A percentile compares a stretch with the other conserved stretches of the same genome.
Conservation (phyloP, 2,888 invertebrate genomes). For the Bruchidius siliquastri region DNA sequence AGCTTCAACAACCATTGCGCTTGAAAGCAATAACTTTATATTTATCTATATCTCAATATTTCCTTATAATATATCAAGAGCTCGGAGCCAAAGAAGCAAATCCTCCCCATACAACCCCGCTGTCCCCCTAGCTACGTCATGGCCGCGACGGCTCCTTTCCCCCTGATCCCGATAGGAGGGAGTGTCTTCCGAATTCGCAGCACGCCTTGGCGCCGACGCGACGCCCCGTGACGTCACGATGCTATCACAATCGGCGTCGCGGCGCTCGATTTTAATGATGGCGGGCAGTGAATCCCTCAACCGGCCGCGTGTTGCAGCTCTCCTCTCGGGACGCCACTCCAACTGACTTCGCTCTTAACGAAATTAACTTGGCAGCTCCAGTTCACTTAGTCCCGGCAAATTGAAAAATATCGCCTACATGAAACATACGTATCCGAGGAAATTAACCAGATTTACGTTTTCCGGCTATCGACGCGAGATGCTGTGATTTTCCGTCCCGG, state of each 20-base stretch:
- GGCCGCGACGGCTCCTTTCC: neutral
- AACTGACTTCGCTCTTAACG: neutral
- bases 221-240: slow-evolving; percentile 46
- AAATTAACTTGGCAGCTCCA: slow-evolving; percentile 31
- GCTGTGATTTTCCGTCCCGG: neutral
- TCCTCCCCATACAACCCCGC: neutral
- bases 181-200: slow-evolving; percentile 30
- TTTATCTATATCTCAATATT: neutral
- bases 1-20: neutral
- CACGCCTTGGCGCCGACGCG: slow-evolving; percentile 41
- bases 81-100: neutral
- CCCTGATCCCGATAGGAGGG: slow-evolving; percentile 25
- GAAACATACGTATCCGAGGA: slow-evolving; percentile 31
- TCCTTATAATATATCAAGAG: neutral
- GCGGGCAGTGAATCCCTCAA: slow-evolving; percentile 44
- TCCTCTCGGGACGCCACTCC: neutral
- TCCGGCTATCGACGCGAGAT: slow-evolving; percentile 16
- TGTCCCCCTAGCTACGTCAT: neutral
- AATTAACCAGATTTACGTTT: slow-evolving; percentile 26
- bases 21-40: neutral
- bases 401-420: slow-evolving; percentile 43
- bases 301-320: neutral
- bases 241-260: slow-evolving; percentile 46
- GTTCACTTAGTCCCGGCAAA: slow-evolving; percentile 41
- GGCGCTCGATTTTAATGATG: slow-evolving; percentile 51